phyloP scores from a whole-genome alignment of 2,113 vertebrate genomes.

The Picathartes gymnocephalus region DNA sequence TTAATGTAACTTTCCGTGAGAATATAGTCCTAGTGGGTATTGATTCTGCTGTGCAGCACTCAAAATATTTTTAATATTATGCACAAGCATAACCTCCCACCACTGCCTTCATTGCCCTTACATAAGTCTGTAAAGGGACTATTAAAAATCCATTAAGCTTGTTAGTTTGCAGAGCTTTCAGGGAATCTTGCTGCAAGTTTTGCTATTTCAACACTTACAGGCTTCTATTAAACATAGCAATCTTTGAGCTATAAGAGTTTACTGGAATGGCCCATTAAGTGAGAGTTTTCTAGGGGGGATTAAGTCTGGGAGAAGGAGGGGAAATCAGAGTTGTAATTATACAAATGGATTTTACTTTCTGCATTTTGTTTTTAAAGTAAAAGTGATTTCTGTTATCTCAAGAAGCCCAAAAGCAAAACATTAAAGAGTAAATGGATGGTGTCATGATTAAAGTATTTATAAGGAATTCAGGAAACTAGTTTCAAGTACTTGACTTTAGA shows the following conservation, averaged over 20 bases:
- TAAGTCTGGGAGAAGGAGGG: not conserved
- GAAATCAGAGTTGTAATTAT: slow-evolving; percentile 24
- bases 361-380: slow-evolving; percentile 55
- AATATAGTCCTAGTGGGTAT: not conserved
- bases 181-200: slow-evolving; percentile 32
- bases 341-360: slow-evolving; percentile 48
- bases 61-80: slow-evolving; percentile 59
- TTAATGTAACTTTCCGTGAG: slow-evolving; percentile 18
- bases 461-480: not conserved
- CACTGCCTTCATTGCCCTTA: not conserved
- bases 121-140: slow-evolving; percentile 34
- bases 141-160: slow-evolving; percentile 66
- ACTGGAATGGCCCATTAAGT: slow-evolving; percentile 42
- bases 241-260: slow-evolving; percentile 35
- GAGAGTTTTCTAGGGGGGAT: slow-evolving; percentile 19
- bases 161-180: slow-evolving; percentile 58
- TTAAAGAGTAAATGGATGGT: not conserved
- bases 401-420: slow-evolving; percentile 51
- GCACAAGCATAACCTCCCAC: slow-evolving; percentile 12
- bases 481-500: slow-evolving; percentile 1
- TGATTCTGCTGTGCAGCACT: not conserved
- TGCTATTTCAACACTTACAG: slow-evolving; percentile 19
- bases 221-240: slow-evolving; percentile 24
- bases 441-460: not conserved
- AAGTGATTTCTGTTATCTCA: slow-evolving; percentile 52